Evolutionary conservation across 23 tunicate species (phyloP).

Genomic region (Trididemnum miniatum): DNA sequence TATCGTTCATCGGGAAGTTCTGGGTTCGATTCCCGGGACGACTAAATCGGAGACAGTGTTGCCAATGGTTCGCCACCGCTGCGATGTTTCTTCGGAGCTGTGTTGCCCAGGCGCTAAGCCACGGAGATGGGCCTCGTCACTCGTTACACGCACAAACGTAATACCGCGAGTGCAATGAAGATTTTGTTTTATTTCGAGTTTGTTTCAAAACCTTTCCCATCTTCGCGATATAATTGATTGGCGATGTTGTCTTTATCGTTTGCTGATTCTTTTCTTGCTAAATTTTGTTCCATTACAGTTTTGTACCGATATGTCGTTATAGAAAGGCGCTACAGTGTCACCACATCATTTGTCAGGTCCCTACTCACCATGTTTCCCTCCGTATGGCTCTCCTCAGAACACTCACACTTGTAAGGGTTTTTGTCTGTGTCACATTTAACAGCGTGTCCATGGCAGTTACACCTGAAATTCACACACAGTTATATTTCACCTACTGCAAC

Average conservation of each 20-base stretch:
- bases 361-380: slow-evolving; percentile 80
- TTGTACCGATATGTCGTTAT: too few species aligned
- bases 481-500: too few species aligned
- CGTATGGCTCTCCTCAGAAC: slow-evolving; percentile 69
- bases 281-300: too few species aligned
- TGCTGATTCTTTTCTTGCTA: too few species aligned
- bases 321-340: too few species aligned
- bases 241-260: too few species aligned
- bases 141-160: neutral
- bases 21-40: neutral
- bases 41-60: neutral
- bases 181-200: too few species aligned
- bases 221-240: too few species aligned
- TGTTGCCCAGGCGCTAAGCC: neutral
- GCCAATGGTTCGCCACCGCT: neutral
- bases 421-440: slow-evolving; percentile 47
- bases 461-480: too few species aligned
- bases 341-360: too few species aligned
- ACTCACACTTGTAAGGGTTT: slow-evolving; percentile 72
- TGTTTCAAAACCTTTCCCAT: too few species aligned
- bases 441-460: slow-evolving; percentile 93
- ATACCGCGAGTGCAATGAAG: neutral
- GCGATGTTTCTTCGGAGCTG: neutral
- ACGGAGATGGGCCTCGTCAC: neutral
- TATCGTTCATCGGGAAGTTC: neutral